These are phyloP conservation scores for Monopterus albus DNA, from an alignment of 2,113 vertebrate genomes.

Conservation along the genomic window DNA sequence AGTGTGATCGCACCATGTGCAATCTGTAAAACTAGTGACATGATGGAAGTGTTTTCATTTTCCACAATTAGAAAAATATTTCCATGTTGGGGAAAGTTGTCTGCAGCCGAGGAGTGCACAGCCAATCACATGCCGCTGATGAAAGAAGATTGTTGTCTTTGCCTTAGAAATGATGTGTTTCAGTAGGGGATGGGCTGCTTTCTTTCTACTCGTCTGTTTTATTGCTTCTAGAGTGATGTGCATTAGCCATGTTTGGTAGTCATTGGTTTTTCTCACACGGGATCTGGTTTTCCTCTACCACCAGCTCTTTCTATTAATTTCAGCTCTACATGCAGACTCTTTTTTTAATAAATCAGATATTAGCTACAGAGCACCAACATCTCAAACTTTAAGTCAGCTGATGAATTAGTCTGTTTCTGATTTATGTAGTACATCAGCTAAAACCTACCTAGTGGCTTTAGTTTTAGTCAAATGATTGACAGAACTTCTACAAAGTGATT, in stretches of 20 bases:
- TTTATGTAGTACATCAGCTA: no score
- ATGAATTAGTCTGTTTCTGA: not conserved
- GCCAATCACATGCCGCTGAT: not conserved
- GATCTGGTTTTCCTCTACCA: constrained; percentile 1
- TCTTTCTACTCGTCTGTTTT: not conserved
- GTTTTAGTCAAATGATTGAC: no score
- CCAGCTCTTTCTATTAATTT: not conserved
- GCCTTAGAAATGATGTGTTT: not conserved
- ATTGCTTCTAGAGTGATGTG: not conserved
- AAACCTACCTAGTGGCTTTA: no score
- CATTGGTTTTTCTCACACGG: not conserved
- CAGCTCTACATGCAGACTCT: not conserved
- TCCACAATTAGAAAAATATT: not conserved
- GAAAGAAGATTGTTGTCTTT: not conserved
- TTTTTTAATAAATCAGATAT: not conserved
- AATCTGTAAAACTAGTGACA: not conserved
- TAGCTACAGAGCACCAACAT: not conserved
- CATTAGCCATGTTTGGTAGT: not conserved
- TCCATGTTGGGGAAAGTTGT: not conserved
- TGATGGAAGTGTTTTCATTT: not conserved
- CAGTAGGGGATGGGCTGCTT: not conserved
- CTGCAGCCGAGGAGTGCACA: not conserved
- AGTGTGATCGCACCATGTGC: constrained; percentile 12
- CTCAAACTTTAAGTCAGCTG: not conserved
- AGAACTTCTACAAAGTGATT: no score